Conservation (phyloP, 2,113 vertebrate genomes). For the Aspidoscelis tigris region DNA sequence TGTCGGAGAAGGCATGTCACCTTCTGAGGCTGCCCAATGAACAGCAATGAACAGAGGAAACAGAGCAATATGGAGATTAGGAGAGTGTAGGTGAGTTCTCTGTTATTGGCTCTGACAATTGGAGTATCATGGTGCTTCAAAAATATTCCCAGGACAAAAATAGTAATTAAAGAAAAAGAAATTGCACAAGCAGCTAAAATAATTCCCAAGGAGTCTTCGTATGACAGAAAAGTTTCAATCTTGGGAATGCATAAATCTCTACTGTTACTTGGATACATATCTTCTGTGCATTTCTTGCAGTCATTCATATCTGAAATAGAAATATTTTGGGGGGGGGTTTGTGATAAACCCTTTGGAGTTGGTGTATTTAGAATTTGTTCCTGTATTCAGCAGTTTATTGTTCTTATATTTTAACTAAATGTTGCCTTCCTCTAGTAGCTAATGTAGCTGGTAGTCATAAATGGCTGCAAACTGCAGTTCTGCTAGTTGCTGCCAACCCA, state of each 20-base stretch:
- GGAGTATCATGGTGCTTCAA: not conserved
- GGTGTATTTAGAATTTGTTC: too few species aligned
- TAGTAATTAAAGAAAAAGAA: not conserved
- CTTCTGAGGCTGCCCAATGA: not conserved
- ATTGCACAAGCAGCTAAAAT: not conserved
- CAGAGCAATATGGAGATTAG: not conserved
- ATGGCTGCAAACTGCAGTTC: too few species aligned
- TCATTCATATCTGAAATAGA: not conserved
- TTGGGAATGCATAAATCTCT: not conserved
- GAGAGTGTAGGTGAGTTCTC: not conserved
- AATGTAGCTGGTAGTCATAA: too few species aligned
- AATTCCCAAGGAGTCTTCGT: not conserved
- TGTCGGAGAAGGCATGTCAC: not conserved
- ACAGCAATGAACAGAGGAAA: not conserved
- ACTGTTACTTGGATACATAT: not conserved
- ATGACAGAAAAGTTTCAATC: not conserved
- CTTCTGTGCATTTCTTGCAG: not conserved
- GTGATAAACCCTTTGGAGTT: too few species aligned
- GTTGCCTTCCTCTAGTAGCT: too few species aligned
- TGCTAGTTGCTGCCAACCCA: too few species aligned
- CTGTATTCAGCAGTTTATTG: too few species aligned
- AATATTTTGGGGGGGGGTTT: not conserved
- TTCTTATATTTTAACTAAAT: too few species aligned
- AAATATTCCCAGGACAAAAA: not conserved
- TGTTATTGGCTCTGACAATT: not conserved